A percentile compares a stretch with the other conserved stretches of the same genome.
Conservation (phyloP, 1,140 invertebrate species). For the Lordiphosa collinella region DNA sequence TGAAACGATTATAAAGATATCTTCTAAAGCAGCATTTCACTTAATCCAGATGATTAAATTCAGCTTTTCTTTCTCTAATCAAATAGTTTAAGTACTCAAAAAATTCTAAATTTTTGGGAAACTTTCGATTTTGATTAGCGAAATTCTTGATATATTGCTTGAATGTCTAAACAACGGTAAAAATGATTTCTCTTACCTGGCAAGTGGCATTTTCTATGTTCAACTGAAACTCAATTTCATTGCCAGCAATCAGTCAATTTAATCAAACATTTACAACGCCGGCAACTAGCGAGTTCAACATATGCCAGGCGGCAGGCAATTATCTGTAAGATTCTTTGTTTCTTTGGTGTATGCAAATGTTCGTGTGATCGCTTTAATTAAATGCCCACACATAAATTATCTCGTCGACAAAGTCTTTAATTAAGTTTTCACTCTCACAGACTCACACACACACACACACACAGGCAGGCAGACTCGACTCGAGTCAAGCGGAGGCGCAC, state of each 20-base stretch:
- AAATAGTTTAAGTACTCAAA: no score
- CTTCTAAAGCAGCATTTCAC: no score
- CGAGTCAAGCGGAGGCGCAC: constrained; percentile 32
- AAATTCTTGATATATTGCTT: not conserved
- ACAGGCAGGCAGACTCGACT: not conserved
- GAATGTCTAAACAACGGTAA: not conserved
- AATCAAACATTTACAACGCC: constrained; percentile 47
- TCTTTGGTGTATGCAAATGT: constrained; percentile 54
- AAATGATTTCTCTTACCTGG: constrained; percentile 36
- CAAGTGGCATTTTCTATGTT: not conserved
- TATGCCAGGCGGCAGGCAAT: constrained; percentile 48
- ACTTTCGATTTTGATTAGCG: no score
- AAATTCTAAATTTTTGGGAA: no score
- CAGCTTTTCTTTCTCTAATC: no score
- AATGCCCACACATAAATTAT: constrained; percentile 69
- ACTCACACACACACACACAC: constrained; percentile 8
- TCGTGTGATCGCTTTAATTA: constrained; percentile 69
- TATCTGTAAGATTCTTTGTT: constrained; percentile 30
- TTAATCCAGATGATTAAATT: no score
- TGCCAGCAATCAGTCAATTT: constrained; percentile 42
- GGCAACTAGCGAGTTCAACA: constrained; percentile 30
- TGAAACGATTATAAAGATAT: no score
- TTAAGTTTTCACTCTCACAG: constrained; percentile 44
- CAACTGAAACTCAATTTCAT: not conserved
- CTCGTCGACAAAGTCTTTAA: constrained; percentile 58